Evolutionary conservation across 2,113 vertebrate species (phyloP), one percentile per base, ranked within the genome.

Genomic region (Dipodomys ordii): DNA sequence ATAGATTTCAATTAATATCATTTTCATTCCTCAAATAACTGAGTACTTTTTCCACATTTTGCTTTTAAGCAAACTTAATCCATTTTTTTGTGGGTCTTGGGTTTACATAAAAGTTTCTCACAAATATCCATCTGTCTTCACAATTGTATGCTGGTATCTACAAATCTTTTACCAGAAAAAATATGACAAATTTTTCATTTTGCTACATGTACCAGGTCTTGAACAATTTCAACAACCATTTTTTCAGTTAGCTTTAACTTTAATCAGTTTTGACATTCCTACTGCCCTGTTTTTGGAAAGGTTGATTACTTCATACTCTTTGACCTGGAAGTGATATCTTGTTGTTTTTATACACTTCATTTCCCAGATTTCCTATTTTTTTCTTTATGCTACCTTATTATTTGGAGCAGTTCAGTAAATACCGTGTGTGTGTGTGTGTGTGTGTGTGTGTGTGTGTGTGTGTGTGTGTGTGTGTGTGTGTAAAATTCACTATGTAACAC

Each of bases 231-330:
- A 65, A 69, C 35, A 82, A 65, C 28, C 46, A 65, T 69, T 92
- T 77, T 65, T 88, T 94, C 83, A 71, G 27, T 86, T 72, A 94
- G 71, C 25, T 83, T 85, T 88, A 79, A 94, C 80, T 79, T 73
- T 93, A 92, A 92, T 95, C 83, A 74, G 5, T 88, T 85, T 74
- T 95, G 90, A 88, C 65, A 88, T 91, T 91, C 65, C 32, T n/a
- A 86, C 57, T 92, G 83, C 57, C 64, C 69, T 93, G 7, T 81
- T 92, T 64, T 44, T 25, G 44, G 9, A 87, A 64, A 85, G 68
- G 64, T 88, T 90, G 83, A 96, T 92, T 90, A 81, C 64, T 95
- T 96, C 64, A 93, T 93, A 62, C 4, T 90, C 78, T 93, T 67
- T 93, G 79, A 96, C 78, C 44, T 84, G 87, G 82, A 95, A 95